Conservation (phyloP, 2,888 invertebrate genomes). For the Cantharis nigra region DNA sequence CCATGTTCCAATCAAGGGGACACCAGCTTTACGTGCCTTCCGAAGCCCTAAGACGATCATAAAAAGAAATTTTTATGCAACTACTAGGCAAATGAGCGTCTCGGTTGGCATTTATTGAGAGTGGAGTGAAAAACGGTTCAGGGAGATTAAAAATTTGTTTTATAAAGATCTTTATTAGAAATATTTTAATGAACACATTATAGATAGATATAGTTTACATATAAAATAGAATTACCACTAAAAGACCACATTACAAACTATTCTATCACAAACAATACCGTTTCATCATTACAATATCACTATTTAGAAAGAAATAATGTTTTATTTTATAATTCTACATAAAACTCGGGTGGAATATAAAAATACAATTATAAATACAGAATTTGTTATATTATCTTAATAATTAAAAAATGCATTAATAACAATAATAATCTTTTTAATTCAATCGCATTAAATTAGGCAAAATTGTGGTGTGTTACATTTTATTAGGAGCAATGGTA, state of each 20-base stretch:
- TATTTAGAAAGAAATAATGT: neutral
- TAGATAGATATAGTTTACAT: neutral
- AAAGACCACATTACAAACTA: conserved; percentile 9
- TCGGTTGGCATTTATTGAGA: too few species aligned
- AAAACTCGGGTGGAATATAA: neutral
- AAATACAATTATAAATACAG: neutral
- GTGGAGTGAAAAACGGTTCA: too few species aligned
- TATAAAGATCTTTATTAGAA: neutral
- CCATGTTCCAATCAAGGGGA: too few species aligned
- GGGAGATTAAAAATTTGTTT: neutral
- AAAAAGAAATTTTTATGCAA: too few species aligned
- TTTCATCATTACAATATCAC: conserved; percentile 1
- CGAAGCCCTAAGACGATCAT: too few species aligned
- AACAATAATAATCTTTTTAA: neutral
- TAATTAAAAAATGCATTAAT: neutral
- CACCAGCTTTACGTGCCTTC: too few species aligned
- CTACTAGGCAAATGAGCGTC: too few species aligned
- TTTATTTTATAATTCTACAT: neutral
- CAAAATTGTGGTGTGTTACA: neutral
- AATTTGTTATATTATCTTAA: neutral
- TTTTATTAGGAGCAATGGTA: neutral
- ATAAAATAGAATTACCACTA: neutral
- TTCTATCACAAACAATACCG: conserved; percentile 25
- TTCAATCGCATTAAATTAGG: neutral
- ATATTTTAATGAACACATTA: neutral